Evolutionary conservation across 2,797 vertebrate species (phyloP), one percentile per base, ranked within the genome.

Genomic region (Diceros bicornis): DNA sequence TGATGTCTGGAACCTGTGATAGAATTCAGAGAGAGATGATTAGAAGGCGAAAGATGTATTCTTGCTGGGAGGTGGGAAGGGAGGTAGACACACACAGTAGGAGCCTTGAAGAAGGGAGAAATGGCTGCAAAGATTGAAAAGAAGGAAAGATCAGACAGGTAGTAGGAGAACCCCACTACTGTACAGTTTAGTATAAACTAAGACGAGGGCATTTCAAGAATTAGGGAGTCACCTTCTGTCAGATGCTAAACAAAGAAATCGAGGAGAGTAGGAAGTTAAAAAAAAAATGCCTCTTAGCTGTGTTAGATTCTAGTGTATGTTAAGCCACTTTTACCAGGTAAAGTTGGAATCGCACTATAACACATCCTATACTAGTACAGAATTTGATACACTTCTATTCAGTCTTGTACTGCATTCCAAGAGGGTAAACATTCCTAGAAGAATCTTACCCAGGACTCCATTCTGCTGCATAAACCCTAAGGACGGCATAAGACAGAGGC

Each of bases 1-100:
- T 85, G 77, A 89, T 77, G 18, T 89, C 59, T 91, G 62, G 93
- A 93, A 87, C 18, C 61, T 4, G 16, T 78, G 81, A 87, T 62
- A 85, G 72, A 96, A 94, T 89, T 93, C 86, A 37, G 69, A 96
- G 85, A 50, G 41, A 84, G 79, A 27, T 94, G 32, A 84, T 94
- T 92, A 89, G 59, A 69, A 78, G 82, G 68, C 25, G 27, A 18
- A 88, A 85, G 68, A 83, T 89, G 37, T 83, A 44, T 64, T 61
- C 20, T 83, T 74, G 52, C n/a, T 25, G 52, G 74, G 74, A 34
- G 34, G 32, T 74, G 52, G 32, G 13, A 29, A 17, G 1, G 64
- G 32, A 20, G 50, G 34, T 64, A 59, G 55, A 84, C 32, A 79
- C 23, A 55, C 29, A 62, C 34, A 86, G 79, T 89, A 84, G 84